A percentile compares a stretch with the other conserved stretches of the same genome.
Evolutionary conservation across 2,888 invertebrate genomes (phyloP).

Genomic region (Conops quadrifasciatus): DNA sequence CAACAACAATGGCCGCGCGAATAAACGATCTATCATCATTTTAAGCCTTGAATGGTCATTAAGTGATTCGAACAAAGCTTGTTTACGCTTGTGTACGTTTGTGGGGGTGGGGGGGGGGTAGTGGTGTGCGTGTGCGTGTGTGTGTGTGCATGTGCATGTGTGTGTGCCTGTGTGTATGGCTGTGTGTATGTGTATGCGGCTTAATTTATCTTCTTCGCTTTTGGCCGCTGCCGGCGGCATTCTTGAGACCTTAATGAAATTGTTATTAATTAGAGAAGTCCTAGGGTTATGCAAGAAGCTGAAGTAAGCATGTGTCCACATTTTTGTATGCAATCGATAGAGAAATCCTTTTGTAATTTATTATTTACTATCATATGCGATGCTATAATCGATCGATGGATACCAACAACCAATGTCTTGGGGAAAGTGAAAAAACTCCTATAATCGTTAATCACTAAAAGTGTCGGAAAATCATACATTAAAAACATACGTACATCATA

Average conservation of each 20-base stretch:
- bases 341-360: too few species aligned
- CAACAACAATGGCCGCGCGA: conserved; percentile 12
- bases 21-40: conserved; percentile 23
- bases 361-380: too few species aligned
- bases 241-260: background rate
- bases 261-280: conserved; percentile 10
- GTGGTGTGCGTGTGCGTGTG: too few species aligned
- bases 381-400: too few species aligned
- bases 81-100: background rate
- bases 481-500: too few species aligned
- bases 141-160: background rate
- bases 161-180: background rate
- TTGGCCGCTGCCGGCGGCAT: background rate
- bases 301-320: too few species aligned
- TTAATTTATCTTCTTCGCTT: conserved; percentile 16
- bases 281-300: background rate
- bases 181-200: background rate
- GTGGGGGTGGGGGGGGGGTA: too few species aligned
- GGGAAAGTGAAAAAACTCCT: too few species aligned
- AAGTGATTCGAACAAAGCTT: background rate
- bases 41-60: conserved; percentile 25
- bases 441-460: too few species aligned
- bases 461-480: too few species aligned
- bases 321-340: too few species aligned
- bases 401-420: too few species aligned